A percentile compares a stretch with the other conserved stretches of the same genome.
These are phyloP conservation scores for Leptinotarsa rubiginosa DNA, from an alignment of 2,888 invertebrate species.

Conservation along the genomic window DNA sequence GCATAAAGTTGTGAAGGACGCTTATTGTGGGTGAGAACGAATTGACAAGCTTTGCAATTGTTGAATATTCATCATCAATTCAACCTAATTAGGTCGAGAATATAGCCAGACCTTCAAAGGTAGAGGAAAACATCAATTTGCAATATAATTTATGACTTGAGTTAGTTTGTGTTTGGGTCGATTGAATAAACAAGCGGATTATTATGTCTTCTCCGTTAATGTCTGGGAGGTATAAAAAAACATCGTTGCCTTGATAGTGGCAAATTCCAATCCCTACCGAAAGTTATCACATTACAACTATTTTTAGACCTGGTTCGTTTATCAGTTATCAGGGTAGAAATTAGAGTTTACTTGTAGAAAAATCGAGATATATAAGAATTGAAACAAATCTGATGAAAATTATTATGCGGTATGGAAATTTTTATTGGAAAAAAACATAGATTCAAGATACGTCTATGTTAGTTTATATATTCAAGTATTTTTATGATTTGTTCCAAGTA, in stretches of 20 bases:
- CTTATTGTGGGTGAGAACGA: background rate
- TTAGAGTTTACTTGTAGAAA: too few species aligned
- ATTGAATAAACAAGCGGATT: slow-evolving; percentile 4
- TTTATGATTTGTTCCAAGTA: too few species aligned
- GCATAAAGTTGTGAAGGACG: background rate
- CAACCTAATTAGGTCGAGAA: background rate
- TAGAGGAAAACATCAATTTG: slow-evolving; percentile 3
- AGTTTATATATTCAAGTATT: too few species aligned
- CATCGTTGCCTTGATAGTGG: background rate
- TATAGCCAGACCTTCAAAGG: background rate
- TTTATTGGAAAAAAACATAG: too few species aligned
- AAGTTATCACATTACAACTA: too few species aligned
- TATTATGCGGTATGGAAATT: too few species aligned
- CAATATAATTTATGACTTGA: slow-evolving; percentile 5
- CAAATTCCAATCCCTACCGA: background rate
- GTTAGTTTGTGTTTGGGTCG: background rate
- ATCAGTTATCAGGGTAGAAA: too few species aligned
- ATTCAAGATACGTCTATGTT: too few species aligned
- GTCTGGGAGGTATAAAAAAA: background rate
- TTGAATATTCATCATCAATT: slow-evolving; percentile 9
- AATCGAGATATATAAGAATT: too few species aligned
- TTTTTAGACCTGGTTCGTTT: too few species aligned
- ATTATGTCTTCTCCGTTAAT: background rate
- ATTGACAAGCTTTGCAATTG: background rate
- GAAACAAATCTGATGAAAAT: too few species aligned